Base-by-base conservation (phyloP, 2,888 invertebrate genomes). In the Onchidella celtica region DNA sequence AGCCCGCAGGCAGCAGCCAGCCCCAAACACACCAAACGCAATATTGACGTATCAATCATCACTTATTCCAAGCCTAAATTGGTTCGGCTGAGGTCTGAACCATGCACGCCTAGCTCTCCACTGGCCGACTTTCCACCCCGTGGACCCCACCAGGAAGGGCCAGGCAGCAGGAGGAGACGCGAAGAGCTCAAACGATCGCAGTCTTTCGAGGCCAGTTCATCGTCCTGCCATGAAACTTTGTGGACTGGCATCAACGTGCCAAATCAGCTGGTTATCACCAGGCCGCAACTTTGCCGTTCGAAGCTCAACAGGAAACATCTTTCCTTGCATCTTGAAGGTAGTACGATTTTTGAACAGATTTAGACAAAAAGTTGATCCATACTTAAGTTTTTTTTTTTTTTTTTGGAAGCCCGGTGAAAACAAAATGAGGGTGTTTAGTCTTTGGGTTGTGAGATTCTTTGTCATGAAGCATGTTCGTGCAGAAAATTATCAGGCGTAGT, bases 281-380 rank as follows among this genome's bases (percentile, higher is more conserved):
- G 81, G 36, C 81, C 81, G 6, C 84, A 84, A 65, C 74, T 73
- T 36, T 84, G 79, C 21, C 61, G 84, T 55, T 74, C 84, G 0
- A 79, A 61, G 40, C 82, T 82, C 21, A 84, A 84, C 65, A 82
- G 82, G 24, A 70, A 81, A n/a, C 84, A 84, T 55, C 69, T 84
- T 6, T 84, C 84, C 21, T 74, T 84, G 32, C 84, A 84, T 36
- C 68, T 84, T 11, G 84, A 80, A 82, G 82, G 84, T 82, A 84
- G 29, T 66, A 17, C 3, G 4, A 4, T 70, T 6, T 29, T 66
- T 2, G 40, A 21, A 55, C 4, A 65, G 1, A 9, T n/a, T n/a
- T n/a, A n/a, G n/a, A n/a, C n/a, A n/a, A n/a, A n/a, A n/a, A n/a
- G n/a, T n/a, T 9, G 27, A 61, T 61, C n/a, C 6, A 61, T 61